Percentiles rank a stretch among this genome's conserved stretches.
Conservation (phyloP, 2,888 invertebrate species). For the Osmoderma eremita region DNA sequence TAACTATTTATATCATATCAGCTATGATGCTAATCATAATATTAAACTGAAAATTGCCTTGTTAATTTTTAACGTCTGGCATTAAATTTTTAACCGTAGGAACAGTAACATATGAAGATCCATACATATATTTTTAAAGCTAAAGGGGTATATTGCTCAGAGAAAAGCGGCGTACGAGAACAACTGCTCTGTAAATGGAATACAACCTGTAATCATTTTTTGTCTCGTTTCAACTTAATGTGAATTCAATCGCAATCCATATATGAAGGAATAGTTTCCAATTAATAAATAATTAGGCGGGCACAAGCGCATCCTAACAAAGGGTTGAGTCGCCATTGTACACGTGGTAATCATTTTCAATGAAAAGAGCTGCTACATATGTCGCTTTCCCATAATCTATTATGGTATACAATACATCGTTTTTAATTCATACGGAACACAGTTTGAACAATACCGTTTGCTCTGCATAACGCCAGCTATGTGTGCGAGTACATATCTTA, state of each 20-base stretch:
- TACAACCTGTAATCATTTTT: constrained; percentile 32
- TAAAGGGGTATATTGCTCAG: background rate
- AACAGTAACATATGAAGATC: constrained; percentile 30
- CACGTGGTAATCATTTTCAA: constrained; percentile 38
- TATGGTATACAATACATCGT: constrained; percentile 39
- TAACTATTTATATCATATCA: too few relatives aligned
- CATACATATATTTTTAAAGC: constrained; percentile 9
- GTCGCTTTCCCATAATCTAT: constrained; percentile 40
- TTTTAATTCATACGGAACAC: constrained; percentile 41
- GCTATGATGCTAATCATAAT: too few relatives aligned
- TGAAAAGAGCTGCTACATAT: constrained; percentile 37
- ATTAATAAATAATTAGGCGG: constrained; percentile 37
- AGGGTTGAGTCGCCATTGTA: constrained; percentile 32
- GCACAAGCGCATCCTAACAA: constrained; percentile 34
- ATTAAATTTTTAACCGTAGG: constrained; percentile 27
- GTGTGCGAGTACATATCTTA: constrained; percentile 16
- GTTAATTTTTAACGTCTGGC: background rate
- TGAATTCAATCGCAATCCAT: constrained; percentile 17
- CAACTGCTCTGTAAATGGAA: constrained; percentile 23
- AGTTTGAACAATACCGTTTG: constrained; percentile 28
- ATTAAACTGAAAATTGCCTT: too few relatives aligned
- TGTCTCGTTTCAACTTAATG: constrained; percentile 26
- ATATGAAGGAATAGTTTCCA: constrained; percentile 34
- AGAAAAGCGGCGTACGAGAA: constrained; percentile 3
- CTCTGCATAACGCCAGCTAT: constrained; percentile 1